These are phyloP conservation scores for Atherinomorus stipes DNA, from an alignment of 2,113 vertebrate species.

Conservation along the genomic window DNA sequence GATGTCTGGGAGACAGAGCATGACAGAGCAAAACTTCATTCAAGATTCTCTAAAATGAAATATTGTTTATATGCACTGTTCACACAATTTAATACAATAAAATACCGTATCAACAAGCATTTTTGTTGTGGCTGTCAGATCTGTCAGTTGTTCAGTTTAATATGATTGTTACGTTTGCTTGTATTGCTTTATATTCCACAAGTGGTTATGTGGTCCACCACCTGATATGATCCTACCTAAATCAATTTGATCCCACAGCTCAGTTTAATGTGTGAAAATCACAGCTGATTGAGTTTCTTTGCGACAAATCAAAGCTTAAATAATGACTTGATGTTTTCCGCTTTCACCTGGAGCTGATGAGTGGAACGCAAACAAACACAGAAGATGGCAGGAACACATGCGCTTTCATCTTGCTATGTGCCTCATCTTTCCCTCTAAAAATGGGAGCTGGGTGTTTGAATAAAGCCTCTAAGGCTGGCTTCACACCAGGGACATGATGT, in stretches of 20 bases:
- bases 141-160: background rate
- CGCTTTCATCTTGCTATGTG: constrained; percentile 35
- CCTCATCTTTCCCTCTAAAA: constrained; percentile 36
- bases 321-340: constrained; percentile 17
- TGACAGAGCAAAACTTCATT: no score
- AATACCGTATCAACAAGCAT: background rate
- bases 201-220: constrained; percentile 1
- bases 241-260: background rate
- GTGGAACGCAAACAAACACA: constrained; percentile 8
- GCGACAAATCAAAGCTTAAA: constrained; percentile 10
- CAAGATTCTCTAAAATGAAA: no score
- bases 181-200: background rate
- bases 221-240: constrained; percentile 5
- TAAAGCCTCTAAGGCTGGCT: background rate
- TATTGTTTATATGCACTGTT: no score
- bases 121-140: constrained; percentile 2
- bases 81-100: background rate
- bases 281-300: constrained; percentile 14
- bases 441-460: constrained; percentile 1
- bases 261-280: constrained; percentile 1
- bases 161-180: background rate
- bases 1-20: no score
- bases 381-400: constrained; percentile 9
- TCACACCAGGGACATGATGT: no score
- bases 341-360: constrained; percentile 4